These are phyloP conservation scores for Cariama cristata DNA, from an alignment of 2,113 vertebrate genomes.

Conservation along the genomic window DNA sequence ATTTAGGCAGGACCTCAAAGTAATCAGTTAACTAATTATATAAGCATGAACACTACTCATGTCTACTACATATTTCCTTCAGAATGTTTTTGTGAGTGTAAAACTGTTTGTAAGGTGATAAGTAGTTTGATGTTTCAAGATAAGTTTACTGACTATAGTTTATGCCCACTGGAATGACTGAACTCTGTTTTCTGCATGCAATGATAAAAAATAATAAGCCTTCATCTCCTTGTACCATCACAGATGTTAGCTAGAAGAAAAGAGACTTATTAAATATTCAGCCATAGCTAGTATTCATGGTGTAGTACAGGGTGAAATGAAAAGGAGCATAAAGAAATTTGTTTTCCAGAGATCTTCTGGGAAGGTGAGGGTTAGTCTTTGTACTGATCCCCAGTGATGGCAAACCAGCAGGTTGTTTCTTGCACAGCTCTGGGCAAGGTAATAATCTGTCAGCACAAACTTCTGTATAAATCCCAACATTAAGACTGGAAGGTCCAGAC, in stretches of 20 bases:
- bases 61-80: not conserved
- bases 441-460: slow-evolving; percentile 70
- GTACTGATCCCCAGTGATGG: slow-evolving; percentile 54
- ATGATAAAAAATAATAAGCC: slow-evolving; percentile 49
- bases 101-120: slow-evolving; percentile 11
- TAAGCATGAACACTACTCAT: not conserved
- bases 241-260: slow-evolving; percentile 21
- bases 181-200: slow-evolving; percentile 21
- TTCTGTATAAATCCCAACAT: slow-evolving; percentile 65
- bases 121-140: slow-evolving; percentile 35
- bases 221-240: slow-evolving; percentile 51
- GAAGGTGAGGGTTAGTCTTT: slow-evolving; percentile 47
- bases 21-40: not conserved
- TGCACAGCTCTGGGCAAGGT: slow-evolving; percentile 67
- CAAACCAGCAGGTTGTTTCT: slow-evolving; percentile 57
- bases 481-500: slow-evolving; percentile 64
- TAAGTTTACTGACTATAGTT: not conserved
- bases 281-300: slow-evolving; percentile 53
- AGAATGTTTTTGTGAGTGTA: not conserved
- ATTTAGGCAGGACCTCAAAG: slow-evolving; percentile 24
- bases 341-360: slow-evolving; percentile 51
- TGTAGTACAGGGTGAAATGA: slow-evolving; percentile 60
- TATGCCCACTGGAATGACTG: slow-evolving; percentile 11
- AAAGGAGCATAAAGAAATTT: slow-evolving; percentile 49
- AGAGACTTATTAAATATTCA: slow-evolving; percentile 31